Evolutionary conservation across 2,888 invertebrate species (phyloP).

Genomic region (Lomographa bimaculata): DNA sequence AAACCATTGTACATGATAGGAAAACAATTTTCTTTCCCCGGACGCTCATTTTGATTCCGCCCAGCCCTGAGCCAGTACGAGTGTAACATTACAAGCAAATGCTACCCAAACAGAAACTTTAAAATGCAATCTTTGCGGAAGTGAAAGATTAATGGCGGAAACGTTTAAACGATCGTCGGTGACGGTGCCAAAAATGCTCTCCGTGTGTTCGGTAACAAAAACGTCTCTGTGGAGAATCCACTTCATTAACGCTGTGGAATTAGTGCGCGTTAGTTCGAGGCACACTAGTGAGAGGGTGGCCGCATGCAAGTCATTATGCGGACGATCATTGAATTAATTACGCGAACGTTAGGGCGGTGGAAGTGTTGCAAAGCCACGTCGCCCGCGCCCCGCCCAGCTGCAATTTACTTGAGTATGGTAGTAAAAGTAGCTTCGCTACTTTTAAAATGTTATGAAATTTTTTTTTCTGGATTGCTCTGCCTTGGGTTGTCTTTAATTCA

Average conservation of each 20-base stretch:
- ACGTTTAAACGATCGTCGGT: constrained; percentile 67
- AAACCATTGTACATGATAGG: constrained; percentile 30
- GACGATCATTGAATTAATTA: constrained; percentile 82
- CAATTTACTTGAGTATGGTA: constrained; percentile 8
- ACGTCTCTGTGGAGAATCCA: constrained; percentile 62
- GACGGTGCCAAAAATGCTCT: constrained; percentile 71
- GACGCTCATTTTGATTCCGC: constrained; percentile 50
- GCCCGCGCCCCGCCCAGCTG: constrained; percentile 22
- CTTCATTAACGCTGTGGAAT: constrained; percentile 71
- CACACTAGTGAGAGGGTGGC: constrained; percentile 57
- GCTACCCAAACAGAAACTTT: constrained; percentile 68
- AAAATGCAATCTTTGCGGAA: constrained; percentile 74
- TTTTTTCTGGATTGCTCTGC: too few relatives aligned
- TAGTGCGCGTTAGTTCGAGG: constrained; percentile 70
- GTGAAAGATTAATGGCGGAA: constrained; percentile 71
- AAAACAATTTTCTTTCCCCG: constrained; percentile 45
- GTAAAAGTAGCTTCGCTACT: not conserved
- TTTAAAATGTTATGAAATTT: too few relatives aligned
- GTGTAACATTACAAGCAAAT: constrained; percentile 68
- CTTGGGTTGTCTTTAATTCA: too few relatives aligned
- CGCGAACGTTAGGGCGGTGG: constrained; percentile 57
- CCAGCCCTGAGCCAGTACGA: constrained; percentile 37
- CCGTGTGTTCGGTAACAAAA: constrained; percentile 65
- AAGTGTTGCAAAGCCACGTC: constrained; percentile 52
- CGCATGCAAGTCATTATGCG: constrained; percentile 80